A percentile compares a stretch with the other conserved stretches of the same genome.
Evolutionary conservation across 2,888 invertebrate genomes (phyloP).

Genomic region (Corbicula japonica): DNA sequence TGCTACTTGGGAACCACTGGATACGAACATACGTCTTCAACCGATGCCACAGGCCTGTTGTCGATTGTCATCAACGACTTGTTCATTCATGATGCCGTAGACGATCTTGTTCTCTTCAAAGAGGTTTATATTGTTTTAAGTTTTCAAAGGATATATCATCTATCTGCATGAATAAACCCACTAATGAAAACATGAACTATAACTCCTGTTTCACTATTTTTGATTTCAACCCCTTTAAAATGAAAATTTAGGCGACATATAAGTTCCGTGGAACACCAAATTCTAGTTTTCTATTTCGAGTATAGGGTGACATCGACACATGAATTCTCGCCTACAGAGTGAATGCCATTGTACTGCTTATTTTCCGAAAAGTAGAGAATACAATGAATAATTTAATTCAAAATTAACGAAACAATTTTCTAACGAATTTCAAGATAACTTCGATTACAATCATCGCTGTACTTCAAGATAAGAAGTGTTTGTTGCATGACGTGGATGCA

Average conservation of each 20-base stretch:
- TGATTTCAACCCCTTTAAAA: neutral
- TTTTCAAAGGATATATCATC: neutral
- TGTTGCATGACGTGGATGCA: neutral
- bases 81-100: constrained; percentile 1
- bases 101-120: neutral
- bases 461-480: neutral
- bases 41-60: neutral
- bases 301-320: no score
- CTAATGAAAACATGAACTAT: no score
- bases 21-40: neutral
- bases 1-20: neutral
- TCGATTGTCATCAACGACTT: neutral
- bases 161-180: neutral
- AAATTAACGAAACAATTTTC: no score
- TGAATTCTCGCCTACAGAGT: no score
- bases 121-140: no score
- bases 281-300: no score
- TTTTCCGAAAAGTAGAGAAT: no score
- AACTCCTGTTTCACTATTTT: neutral
- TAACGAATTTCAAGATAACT: no score
- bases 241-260: neutral
- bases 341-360: no score
- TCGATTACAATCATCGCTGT: neutral
- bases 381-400: no score
- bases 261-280: no score